phyloP scores from a whole-genome alignment of 1,140 invertebrate species.

The Nephila pilipes region DNA sequence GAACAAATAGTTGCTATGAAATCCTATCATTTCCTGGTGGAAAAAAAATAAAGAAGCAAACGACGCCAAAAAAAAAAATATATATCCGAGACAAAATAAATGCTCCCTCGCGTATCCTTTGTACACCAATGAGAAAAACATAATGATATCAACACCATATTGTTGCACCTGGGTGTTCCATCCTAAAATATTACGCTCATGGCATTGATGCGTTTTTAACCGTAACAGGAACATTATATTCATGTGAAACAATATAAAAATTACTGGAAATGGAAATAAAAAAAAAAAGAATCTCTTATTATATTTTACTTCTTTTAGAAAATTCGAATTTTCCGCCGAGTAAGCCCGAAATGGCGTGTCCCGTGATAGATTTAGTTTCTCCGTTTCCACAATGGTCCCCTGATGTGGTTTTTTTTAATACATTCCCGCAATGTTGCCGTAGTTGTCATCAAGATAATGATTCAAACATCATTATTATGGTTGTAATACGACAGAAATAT shows the following conservation, averaged over 20 bases:
- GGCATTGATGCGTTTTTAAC: conserved; percentile 6
- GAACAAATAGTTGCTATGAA: not conserved
- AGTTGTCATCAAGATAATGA: conserved; percentile 44
- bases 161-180: conserved; percentile 50
- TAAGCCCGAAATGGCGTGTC: not conserved
- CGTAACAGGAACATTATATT: conserved; percentile 50
- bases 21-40: conserved; percentile 3
- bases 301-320: conserved; percentile 12
- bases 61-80: not conserved
- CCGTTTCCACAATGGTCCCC: not conserved
- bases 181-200: conserved; percentile 6
- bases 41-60: not conserved
- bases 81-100: not conserved
- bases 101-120: not conserved
- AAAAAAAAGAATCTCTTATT: conserved; percentile 17
- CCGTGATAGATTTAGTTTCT: not conserved
- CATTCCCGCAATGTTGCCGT: not conserved
- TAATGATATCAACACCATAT: conserved; percentile 39
- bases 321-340: conserved; percentile 15
- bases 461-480: conserved; percentile 58
- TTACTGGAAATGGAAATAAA: not conserved
- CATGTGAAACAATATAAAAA: conserved; percentile 57
- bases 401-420: not conserved
- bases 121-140: not conserved
- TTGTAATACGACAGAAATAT: conserved; percentile 27